A percentile compares a stretch with the other conserved stretches of the same genome.
Conservation (phyloP, 2,113 vertebrate genomes). For the Triplophysa rosa region DNA sequence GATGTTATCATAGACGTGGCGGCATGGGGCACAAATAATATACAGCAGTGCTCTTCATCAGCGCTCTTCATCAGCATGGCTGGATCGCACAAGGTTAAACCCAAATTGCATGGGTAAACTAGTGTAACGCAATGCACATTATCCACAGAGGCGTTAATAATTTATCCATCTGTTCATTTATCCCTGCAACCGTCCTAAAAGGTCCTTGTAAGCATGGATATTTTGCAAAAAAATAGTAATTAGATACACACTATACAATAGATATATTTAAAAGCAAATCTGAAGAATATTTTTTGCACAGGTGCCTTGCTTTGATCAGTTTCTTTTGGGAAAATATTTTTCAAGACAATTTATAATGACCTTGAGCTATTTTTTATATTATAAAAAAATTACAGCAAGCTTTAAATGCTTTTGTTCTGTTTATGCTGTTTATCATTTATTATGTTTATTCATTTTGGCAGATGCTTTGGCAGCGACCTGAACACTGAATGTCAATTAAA, state of each 20-base stretch:
- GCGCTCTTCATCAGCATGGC: neutral
- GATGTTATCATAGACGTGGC: conserved; percentile 52
- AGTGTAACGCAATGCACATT: neutral
- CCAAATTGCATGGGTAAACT: neutral
- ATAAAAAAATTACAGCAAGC: too few species aligned
- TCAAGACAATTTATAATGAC: too few species aligned
- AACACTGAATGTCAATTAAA: too few species aligned
- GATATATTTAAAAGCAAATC: neutral
- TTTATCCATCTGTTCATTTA: neutral
- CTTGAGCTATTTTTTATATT: too few species aligned
- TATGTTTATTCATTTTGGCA: too few species aligned
- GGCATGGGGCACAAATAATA: conserved; percentile 24
- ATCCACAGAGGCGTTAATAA: neutral
- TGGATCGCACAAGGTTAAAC: neutral
- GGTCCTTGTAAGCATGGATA: neutral
- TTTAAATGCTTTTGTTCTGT: too few species aligned
- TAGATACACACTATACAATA: neutral
- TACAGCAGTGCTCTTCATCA: neutral
- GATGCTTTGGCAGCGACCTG: too few species aligned
- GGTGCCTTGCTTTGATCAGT: neutral
- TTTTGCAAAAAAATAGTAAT: neutral
- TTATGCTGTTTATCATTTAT: too few species aligned
- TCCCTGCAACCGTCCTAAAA: neutral
- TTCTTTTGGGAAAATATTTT: too few species aligned
- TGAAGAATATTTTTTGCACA: neutral